phyloP scores from a whole-genome alignment of 2,797 vertebrate genomes.

The Molossus alvarezi region DNA sequence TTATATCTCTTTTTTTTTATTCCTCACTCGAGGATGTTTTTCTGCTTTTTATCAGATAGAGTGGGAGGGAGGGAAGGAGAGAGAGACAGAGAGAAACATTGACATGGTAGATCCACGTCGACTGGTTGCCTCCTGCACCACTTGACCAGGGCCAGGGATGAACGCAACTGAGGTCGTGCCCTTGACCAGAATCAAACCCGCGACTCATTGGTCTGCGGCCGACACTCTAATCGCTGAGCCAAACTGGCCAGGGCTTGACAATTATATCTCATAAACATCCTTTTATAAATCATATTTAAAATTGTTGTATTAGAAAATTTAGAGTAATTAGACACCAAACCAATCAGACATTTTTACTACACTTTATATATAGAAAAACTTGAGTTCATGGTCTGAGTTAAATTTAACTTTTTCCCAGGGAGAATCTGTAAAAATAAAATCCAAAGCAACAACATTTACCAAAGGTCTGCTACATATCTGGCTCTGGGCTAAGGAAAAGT shows the following conservation, averaged over 20 bases:
- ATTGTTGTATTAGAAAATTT: constrained; percentile 49
- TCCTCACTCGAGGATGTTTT: too few species aligned
- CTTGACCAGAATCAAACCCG: too few species aligned
- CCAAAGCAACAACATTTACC: neutral
- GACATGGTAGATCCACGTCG: too few species aligned
- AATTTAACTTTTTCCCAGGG: constrained; percentile 8
- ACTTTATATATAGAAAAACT: constrained; percentile 21
- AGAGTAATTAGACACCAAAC: constrained; percentile 8
- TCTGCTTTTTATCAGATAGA: too few species aligned
- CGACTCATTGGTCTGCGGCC: too few species aligned
- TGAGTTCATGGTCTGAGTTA: neutral
- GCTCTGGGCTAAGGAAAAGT: neutral
- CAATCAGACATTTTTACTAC: constrained; percentile 10
- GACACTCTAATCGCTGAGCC: too few species aligned
- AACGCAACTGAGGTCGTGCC: too few species aligned
- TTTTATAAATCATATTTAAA: constrained; percentile 23
- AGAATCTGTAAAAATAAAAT: constrained; percentile 34
- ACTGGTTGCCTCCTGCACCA: too few species aligned
- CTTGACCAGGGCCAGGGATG: too few species aligned
- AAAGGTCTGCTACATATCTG: neutral
- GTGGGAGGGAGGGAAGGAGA: too few species aligned
- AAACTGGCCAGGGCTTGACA: neutral
- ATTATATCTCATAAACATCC: neutral
- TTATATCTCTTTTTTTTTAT: neutral
- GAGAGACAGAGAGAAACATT: too few species aligned